phyloP scores from a whole-genome alignment of 2,797 vertebrate genomes.

The Glyptemys insculpta region DNA sequence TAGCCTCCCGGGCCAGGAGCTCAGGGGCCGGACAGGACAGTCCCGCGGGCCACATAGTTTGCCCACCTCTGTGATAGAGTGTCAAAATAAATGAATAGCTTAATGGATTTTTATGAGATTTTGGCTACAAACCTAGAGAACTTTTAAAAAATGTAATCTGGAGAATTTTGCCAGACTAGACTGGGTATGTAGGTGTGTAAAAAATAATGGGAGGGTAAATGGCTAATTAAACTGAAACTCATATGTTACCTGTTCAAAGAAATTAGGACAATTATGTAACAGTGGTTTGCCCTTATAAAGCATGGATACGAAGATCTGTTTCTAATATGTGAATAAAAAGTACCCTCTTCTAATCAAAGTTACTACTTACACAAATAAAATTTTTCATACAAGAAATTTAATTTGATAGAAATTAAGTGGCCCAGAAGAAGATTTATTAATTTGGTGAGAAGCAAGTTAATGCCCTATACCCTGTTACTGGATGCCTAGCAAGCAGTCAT shows the following conservation, averaged over 20 bases:
- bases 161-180: neutral
- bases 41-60: no score
- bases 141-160: neutral
- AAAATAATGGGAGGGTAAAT: neutral
- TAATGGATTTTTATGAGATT: neutral
- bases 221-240: neutral
- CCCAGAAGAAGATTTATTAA: neutral
- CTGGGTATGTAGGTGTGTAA: neutral
- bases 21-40: no score
- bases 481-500: no score
- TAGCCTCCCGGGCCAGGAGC: no score
- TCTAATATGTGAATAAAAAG: neutral
- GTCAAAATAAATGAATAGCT: neutral
- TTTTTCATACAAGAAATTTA: neutral
- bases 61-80: neutral
- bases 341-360: neutral
- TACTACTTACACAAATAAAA: neutral
- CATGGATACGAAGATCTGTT: neutral
- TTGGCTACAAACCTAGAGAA: neutral
- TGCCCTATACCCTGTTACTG: no score
- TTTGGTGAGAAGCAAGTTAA: neutral
- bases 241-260: no score
- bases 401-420: neutral
- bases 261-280: neutral
- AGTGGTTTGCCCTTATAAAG: neutral